Conservation (phyloP, 2,888 invertebrate species). For the Drosophila nr. medialis region DNA sequence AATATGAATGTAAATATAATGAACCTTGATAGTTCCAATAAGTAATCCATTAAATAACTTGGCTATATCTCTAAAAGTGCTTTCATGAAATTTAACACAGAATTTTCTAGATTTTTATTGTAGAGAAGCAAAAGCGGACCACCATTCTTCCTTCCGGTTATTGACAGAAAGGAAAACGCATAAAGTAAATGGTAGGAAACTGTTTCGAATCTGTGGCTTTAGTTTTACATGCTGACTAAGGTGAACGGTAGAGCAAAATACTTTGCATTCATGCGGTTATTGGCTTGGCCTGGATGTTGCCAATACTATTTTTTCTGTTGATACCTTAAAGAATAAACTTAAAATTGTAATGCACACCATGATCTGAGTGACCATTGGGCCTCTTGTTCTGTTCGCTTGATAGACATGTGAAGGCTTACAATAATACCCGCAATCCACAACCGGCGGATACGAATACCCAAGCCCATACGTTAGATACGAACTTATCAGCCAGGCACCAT, state of each 20-base stretch:
- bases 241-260: constrained; percentile 17
- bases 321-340: constrained; percentile 9
- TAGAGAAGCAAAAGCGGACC: background rate
- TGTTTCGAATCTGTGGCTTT: constrained; percentile 30
- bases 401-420: constrained; percentile 34
- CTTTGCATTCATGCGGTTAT: constrained; percentile 57
- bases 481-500: constrained; percentile 21
- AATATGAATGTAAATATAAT: background rate
- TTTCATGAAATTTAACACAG: background rate
- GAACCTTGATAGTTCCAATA: background rate
- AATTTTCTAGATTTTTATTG: background rate
- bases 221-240: constrained; percentile 19
- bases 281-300: constrained; percentile 29
- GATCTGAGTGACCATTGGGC: constrained; percentile 18
- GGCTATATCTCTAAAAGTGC: background rate
- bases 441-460: constrained; percentile 38
- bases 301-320: constrained; percentile 5
- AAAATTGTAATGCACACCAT: constrained; percentile 53
- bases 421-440: constrained; percentile 32
- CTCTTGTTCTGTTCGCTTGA: constrained; percentile 17
- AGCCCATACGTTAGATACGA: constrained; percentile 10
- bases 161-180: constrained; percentile 4
- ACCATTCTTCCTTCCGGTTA: constrained; percentile 39
- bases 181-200: constrained; percentile 18
- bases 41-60: background rate